Conservation (phyloP, 2,113 vertebrate species). For the Pelvicachromis taeniatus region DNA sequence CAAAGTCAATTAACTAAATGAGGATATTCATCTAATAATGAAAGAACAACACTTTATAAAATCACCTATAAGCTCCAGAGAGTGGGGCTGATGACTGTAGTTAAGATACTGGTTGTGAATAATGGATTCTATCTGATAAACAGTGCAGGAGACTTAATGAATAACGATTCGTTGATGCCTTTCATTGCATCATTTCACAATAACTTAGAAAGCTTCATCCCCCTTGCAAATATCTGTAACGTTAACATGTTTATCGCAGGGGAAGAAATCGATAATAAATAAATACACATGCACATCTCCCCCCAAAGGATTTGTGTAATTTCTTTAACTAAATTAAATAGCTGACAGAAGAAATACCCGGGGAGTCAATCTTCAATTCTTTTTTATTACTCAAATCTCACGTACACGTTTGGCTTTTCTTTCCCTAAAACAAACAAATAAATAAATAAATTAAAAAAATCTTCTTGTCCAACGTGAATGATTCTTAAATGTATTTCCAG, state of each 20-base stretch:
- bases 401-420: constrained; percentile 61
- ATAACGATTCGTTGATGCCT: constrained; percentile 54
- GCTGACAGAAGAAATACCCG: constrained; percentile 75
- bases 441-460: constrained; percentile 49
- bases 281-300: constrained; percentile 85
- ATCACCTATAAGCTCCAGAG: constrained; percentile 42
- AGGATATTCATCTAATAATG: constrained; percentile 40
- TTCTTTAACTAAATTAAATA: constrained; percentile 95
- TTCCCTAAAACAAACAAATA: not conserved
- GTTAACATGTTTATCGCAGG: constrained; percentile 81
- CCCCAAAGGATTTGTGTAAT: constrained; percentile 80
- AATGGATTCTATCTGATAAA: constrained; percentile 65
- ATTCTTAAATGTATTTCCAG: constrained; percentile 82
- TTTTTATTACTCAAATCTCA: constrained; percentile 80
- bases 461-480: constrained; percentile 90
- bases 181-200: constrained; percentile 63
- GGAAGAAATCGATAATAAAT: constrained; percentile 91
- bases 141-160: constrained; percentile 37
- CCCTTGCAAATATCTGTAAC: constrained; percentile 84
- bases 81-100: constrained; percentile 23
- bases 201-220: constrained; percentile 75
- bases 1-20: constrained; percentile 53
- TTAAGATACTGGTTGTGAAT: constrained; percentile 59
- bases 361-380: constrained; percentile 88
- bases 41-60: constrained; percentile 34